phyloP scores from a whole-genome alignment of 2,113 vertebrate species.

The Rhadina sibilatrix region DNA sequence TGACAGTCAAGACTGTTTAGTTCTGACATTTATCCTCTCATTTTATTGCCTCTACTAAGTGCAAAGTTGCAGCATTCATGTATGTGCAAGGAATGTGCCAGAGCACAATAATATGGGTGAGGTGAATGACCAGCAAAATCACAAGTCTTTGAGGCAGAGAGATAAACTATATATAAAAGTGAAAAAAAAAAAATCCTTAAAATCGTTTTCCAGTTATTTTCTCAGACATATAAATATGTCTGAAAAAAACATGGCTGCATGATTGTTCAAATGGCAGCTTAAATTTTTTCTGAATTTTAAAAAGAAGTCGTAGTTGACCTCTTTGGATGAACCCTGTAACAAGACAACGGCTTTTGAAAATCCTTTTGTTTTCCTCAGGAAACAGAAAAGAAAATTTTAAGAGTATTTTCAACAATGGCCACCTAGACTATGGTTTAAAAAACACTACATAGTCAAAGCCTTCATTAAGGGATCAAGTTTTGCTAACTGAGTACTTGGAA shows the following conservation, averaged over 20 bases:
- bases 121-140: constrained; percentile 43
- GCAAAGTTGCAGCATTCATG: constrained; percentile 16
- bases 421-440: background rate
- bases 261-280: background rate
- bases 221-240: constrained; percentile 13
- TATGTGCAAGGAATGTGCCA: constrained; percentile 17
- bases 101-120: constrained; percentile 30
- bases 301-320: constrained; percentile 8
- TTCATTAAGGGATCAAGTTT: background rate
- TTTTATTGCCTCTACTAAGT: constrained; percentile 53
- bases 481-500: background rate
- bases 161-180: background rate
- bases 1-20: constrained; percentile 60
- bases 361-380: background rate
- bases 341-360: constrained; percentile 20
- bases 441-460: background rate
- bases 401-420: background rate
- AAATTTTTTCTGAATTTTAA: constrained; percentile 18
- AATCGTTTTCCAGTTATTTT: constrained; percentile 19
- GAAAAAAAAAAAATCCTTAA: background rate
- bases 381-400: background rate
- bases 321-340: background rate
- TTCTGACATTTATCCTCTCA: constrained; percentile 66
- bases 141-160: constrained; percentile 56
- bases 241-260: background rate